Evolutionary conservation across 92 coral and sea anemone species (phyloP).

Genomic region (Meandrina meandrites): DNA sequence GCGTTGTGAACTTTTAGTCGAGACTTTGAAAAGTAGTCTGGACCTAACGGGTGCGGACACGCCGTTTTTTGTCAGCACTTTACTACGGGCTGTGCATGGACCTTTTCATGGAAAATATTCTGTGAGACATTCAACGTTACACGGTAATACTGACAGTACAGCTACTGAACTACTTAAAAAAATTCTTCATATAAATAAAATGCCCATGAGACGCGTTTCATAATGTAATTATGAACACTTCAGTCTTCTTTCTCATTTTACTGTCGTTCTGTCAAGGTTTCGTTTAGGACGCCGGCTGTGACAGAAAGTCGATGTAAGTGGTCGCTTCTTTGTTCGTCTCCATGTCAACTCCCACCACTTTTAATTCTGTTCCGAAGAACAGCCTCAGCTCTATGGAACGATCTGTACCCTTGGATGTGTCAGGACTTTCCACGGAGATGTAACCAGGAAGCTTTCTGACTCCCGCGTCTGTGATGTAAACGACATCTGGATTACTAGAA

Average conservation of each 20-base stretch:
- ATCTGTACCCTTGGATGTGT: slow-evolving; percentile 37
- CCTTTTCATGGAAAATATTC: too few relatives aligned
- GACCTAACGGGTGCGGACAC: too few relatives aligned
- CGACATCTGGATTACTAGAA: slow-evolving; percentile 8
- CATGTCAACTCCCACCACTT: slow-evolving; percentile 30
- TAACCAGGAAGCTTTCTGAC: slow-evolving; percentile 45
- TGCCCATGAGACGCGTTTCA: too few relatives aligned
- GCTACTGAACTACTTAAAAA: too few relatives aligned
- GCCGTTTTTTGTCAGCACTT: too few relatives aligned
- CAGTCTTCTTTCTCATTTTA: background rate
- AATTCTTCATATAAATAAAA: too few relatives aligned
- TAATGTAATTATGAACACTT: too few relatives aligned
- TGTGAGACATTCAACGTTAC: too few relatives aligned
- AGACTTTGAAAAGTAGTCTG: too few relatives aligned
- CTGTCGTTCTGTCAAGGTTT: background rate
- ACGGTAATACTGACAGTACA: too few relatives aligned
- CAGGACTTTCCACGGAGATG: slow-evolving; percentile 25
- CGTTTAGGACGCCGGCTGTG: background rate
- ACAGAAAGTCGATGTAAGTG: slow-evolving; percentile 39
- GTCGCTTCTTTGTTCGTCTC: slow-evolving; percentile 24
- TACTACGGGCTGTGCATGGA: too few relatives aligned
- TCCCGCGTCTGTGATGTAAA: slow-evolving; percentile 42
- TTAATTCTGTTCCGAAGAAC: slow-evolving; percentile 42
- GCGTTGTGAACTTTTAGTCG: too few relatives aligned
- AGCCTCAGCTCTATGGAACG: slow-evolving; percentile 26